Evolutionary conservation across 2,113 vertebrate species (phyloP), one percentile per base, ranked within the genome.

Genomic region (Callionymus lyra): DNA sequence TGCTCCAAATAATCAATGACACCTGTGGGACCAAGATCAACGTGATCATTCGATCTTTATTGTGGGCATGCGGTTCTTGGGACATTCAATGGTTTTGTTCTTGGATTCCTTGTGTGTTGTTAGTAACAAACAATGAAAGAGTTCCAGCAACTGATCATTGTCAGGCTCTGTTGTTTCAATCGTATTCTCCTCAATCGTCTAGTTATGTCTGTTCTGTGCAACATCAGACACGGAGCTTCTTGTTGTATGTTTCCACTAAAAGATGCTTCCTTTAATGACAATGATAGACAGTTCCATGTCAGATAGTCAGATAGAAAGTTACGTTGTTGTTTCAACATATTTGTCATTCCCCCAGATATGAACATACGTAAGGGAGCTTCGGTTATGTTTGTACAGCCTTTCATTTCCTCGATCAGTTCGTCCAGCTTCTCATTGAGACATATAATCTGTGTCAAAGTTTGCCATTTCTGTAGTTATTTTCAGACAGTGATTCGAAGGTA

Each of bases 321-420:
- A n/a, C n/a, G n/a, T n/a, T n/a, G n/a, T n/a, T n/a, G n/a, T n/a
- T n/a, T n/a, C n/a, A n/a, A n/a, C n/a, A n/a, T n/a, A n/a, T n/a
- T n/a, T n/a, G n/a, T n/a, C n/a, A n/a, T n/a, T n/a, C n/a, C n/a
- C n/a, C 12, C 1, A 49, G 10, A 16, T 39, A 51, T 11, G 11
- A 19, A 6, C 73, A 0, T 81, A 91, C 90, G 84, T 60, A 90
- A 44, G 1, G 86, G 67, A 1, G 82, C 55, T 51, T 82, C 71
- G 10, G 50, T 80, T 19, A 85, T 41, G 1, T 82, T 70, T 10
- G 40, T 68, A 10, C 69, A 70, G n/a, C 68, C 68, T 34, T 78
- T 85, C 55, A 90, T 83, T 59, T 77, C 57, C 42, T 36, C 21
- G 4, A 90, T 65, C 63, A 88, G 49, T 43, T 85, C 80, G 13